A percentile compares a stretch with the other conserved stretches of the same genome.
phyloP scores from a whole-genome alignment of 1,140 invertebrate genomes.

The Drosophila obscura region DNA sequence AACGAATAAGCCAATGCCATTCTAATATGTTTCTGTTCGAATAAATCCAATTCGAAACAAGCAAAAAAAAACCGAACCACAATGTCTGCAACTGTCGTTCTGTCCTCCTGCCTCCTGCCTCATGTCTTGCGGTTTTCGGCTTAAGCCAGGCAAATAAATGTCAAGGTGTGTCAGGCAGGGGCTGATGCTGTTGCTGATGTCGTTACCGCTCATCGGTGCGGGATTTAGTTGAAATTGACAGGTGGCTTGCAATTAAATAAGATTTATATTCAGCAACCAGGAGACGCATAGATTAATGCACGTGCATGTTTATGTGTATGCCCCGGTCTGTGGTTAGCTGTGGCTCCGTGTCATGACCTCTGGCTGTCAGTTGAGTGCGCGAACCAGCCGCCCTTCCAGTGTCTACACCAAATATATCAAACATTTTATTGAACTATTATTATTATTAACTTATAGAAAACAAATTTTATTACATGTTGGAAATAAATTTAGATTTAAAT shows the following conservation, averaged over 20 bases:
- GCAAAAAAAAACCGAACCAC: conserved; percentile 29
- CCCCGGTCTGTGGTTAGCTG: conserved; percentile 3
- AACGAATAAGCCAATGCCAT: conserved; percentile 49
- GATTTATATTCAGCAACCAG: conserved; percentile 59
- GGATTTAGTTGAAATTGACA: conserved; percentile 75
- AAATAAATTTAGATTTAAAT: no score
- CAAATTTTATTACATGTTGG: conserved; percentile 25
- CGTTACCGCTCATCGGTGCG: background rate
- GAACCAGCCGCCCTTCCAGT: conserved; percentile 17
- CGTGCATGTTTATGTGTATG: background rate
- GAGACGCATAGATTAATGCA: conserved; percentile 28
- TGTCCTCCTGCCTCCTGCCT: conserved; percentile 1
- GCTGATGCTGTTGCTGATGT: conserved; percentile 2
- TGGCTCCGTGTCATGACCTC: conserved; percentile 47
- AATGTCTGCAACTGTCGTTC: conserved; percentile 6
- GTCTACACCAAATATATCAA: conserved; percentile 45
- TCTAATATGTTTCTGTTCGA: conserved; percentile 30
- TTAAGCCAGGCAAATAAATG: conserved; percentile 62
- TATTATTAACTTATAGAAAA: no score
- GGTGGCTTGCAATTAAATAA: conserved; percentile 80
- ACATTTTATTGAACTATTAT: conserved; percentile 14
- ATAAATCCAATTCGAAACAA: conserved; percentile 51
- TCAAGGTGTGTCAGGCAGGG: conserved; percentile 65
- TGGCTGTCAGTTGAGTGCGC: conserved; percentile 29
- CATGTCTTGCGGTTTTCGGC: conserved; percentile 24